Conservation (phyloP, 2,888 invertebrate genomes). For the Euproctis similis region DNA sequence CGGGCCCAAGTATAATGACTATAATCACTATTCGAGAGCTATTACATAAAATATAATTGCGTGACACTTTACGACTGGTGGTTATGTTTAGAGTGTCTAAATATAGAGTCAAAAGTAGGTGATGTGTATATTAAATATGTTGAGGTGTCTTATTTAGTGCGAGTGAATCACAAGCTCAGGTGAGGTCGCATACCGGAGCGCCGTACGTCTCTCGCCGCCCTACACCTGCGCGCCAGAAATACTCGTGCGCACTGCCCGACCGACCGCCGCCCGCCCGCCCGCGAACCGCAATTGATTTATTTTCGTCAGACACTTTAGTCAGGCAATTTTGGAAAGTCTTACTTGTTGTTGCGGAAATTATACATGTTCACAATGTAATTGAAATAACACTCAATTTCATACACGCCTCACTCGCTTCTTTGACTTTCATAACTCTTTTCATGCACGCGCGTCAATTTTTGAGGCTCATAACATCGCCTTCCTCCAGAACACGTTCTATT, state of each 20-base stretch:
- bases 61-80: slow-evolving; percentile 19
- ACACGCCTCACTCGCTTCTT: too few relatives aligned
- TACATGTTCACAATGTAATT: too few relatives aligned
- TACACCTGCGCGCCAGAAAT: slow-evolving; percentile 72
- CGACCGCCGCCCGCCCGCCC: slow-evolving; percentile 33
- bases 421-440: too few relatives aligned
- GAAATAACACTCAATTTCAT: too few relatives aligned
- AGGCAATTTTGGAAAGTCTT: too few relatives aligned
- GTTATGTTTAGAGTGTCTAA: too few relatives aligned
- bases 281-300: slow-evolving; percentile 40
- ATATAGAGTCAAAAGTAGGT: slow-evolving; percentile 38
- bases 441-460: too few relatives aligned
- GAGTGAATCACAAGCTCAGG: slow-evolving; percentile 69
- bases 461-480: too few relatives aligned
- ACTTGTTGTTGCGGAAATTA: slow-evolving; percentile 28
- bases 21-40: too few relatives aligned
- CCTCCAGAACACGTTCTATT: too few relatives aligned
- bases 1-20: too few relatives aligned
- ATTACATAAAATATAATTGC: slow-evolving; percentile 7
- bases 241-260: slow-evolving; percentile 51
- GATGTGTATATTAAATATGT: slow-evolving; percentile 54
- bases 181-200: slow-evolving; percentile 71
- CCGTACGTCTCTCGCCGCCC: too few relatives aligned
- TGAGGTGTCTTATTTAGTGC: slow-evolving; percentile 64
- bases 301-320: slow-evolving; percentile 38